phyloP scores from a whole-genome alignment of 2,113 vertebrate genomes.

The Tragulus kanchil region DNA sequence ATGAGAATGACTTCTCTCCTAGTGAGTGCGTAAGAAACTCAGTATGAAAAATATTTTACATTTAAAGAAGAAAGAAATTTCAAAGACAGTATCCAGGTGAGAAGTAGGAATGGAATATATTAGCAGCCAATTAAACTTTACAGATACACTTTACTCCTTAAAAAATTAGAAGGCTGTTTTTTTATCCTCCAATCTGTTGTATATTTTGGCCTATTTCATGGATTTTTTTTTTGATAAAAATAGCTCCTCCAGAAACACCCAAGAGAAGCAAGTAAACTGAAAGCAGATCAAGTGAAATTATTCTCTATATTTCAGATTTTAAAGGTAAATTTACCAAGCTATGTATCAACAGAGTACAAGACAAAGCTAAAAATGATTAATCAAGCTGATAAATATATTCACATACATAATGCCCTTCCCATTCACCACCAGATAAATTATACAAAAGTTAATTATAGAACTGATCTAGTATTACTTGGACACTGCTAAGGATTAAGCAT shows the following conservation, averaged over 20 bases:
- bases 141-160: conserved; percentile 70
- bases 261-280: neutral
- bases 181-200: conserved; percentile 27
- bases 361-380: neutral
- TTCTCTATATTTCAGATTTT: neutral
- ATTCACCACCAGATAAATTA: neutral
- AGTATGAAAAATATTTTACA: conserved; percentile 58
- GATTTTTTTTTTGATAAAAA: conserved; percentile 57
- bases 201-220: conserved; percentile 48
- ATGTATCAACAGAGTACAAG: neutral
- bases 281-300: neutral
- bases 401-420: neutral
- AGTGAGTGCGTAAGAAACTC: conserved; percentile 64
- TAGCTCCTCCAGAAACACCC: neutral
- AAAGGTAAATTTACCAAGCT: neutral
- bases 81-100: conserved; percentile 84
- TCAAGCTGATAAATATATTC: neutral
- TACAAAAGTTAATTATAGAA: neutral
- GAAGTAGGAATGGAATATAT: conserved; percentile 82
- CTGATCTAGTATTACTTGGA: neutral
- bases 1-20: conserved; percentile 71
- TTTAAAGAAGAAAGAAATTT: conserved; percentile 79
- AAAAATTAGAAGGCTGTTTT: conserved; percentile 73
- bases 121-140: conserved; percentile 86
- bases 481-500: neutral